A percentile compares a stretch with the other conserved stretches of the same genome.
These are phyloP conservation scores for Mustela lutreola DNA, from an alignment of 2,113 vertebrate species.

Conservation along the genomic window DNA sequence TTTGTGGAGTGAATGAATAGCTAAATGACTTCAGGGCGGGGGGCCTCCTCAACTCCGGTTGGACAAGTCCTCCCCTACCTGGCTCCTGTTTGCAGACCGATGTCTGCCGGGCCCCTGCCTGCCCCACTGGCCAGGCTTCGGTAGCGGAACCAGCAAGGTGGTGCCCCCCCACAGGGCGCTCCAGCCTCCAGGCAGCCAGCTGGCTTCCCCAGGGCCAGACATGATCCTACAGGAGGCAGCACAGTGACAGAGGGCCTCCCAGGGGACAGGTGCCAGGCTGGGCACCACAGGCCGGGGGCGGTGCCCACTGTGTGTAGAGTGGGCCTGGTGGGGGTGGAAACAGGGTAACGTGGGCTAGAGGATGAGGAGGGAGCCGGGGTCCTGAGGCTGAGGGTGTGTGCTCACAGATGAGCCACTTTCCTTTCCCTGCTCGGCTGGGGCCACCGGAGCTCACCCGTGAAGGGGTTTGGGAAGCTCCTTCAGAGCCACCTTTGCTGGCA, in stretches of 20 bases:
- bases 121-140: not conserved
- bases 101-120: not conserved
- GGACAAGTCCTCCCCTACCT: not conserved
- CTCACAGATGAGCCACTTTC: not conserved
- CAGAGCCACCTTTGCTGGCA: not conserved
- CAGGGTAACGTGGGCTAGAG: not conserved
- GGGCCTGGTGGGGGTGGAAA: not conserved
- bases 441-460: not conserved
- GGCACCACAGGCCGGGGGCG: not conserved
- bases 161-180: accelerated
- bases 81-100: not conserved
- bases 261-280: not conserved
- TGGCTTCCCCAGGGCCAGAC: not conserved
- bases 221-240: not conserved
- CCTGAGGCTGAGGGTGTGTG: not conserved
- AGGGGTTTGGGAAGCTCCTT: not conserved
- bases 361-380: not conserved
- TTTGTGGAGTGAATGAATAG: not conserved
- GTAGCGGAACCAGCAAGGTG: not conserved
- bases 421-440: not conserved
- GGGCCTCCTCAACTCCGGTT: not conserved
- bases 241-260: not conserved
- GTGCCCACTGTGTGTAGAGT: not conserved
- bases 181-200: not conserved
- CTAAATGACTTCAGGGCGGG: not conserved